Evolutionary conservation across 2,113 vertebrate species (phyloP).

Genomic region (Patagioenas fasciata): DNA sequence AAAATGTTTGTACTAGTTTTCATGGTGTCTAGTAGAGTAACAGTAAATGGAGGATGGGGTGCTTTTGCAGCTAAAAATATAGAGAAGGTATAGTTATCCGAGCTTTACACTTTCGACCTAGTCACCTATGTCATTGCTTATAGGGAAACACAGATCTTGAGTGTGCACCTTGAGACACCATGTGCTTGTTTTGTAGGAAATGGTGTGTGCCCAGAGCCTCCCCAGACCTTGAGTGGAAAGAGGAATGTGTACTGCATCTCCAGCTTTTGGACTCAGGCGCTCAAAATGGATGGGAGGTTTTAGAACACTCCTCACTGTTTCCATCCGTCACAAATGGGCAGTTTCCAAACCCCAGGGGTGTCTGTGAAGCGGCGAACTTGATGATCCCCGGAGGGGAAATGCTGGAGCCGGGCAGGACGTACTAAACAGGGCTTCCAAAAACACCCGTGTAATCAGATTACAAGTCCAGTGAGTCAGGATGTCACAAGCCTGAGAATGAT

Average conservation of each 20-base stretch:
- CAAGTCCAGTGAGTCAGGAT: slow-evolving; percentile 30
- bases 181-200: neutral
- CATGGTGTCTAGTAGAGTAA: neutral
- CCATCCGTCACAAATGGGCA: neutral
- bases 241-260: neutral
- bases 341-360: neutral
- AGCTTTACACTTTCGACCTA: accelerated
- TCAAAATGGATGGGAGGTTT: neutral
- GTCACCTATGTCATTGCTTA: accelerated
- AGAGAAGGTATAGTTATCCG: neutral
- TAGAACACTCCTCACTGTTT: neutral
- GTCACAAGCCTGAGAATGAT: slow-evolving; percentile 12
- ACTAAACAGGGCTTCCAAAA: slow-evolving; percentile 9
- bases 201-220: neutral
- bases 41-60: neutral
- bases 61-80: neutral
- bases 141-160: neutral
- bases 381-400: neutral
- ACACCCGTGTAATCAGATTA: slow-evolving; percentile 17
- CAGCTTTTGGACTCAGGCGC: neutral
- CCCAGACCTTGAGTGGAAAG: neutral
- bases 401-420: neutral
- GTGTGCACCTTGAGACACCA: neutral
- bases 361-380: neutral
- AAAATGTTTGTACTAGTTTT: neutral